Conservation (phyloP, 1,140 invertebrate genomes). For the Drosophila ananassae region DNA sequence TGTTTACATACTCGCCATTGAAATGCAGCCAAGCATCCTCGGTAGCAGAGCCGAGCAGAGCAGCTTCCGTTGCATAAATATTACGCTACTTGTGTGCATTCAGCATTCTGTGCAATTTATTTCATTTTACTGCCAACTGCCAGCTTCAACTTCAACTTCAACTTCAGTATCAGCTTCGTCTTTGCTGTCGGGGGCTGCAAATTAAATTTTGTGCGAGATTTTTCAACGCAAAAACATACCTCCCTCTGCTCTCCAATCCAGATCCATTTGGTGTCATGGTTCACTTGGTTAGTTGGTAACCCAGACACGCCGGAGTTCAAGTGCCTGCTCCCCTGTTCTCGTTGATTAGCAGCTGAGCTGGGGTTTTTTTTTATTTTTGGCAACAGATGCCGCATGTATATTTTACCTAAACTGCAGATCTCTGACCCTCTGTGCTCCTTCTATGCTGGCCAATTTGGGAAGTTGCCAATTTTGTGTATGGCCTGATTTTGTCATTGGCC, state of each 20-base stretch:
- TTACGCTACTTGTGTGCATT: conserved; percentile 70
- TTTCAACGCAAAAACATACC: conserved; percentile 13
- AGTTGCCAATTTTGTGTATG: conserved; percentile 22
- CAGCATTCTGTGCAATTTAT: conserved; percentile 76
- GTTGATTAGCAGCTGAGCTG: conserved; percentile 28
- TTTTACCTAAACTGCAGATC: conserved; percentile 6
- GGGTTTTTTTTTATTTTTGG: conserved; percentile 9
- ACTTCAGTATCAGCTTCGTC: conserved; percentile 10
- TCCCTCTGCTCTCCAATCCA: too few species aligned
- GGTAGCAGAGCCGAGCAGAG: conserved; percentile 15
- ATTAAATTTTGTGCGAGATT: conserved; percentile 59
- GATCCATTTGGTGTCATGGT: not conserved
- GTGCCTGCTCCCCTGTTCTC: conserved; percentile 16
- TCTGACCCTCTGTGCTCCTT: conserved; percentile 11
- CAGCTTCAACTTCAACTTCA: conserved; percentile 22
- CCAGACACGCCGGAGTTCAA: conserved; percentile 4
- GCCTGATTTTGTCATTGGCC: conserved; percentile 29
- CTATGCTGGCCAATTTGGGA: conserved; percentile 5
- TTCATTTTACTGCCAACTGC: conserved; percentile 58
- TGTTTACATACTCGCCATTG: conserved; percentile 70
- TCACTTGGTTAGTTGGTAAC: conserved; percentile 24
- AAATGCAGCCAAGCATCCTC: conserved; percentile 78
- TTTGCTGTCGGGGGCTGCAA: conserved; percentile 23
- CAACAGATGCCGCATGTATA: conserved; percentile 12
- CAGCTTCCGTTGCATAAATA: conserved; percentile 76